Percentiles rank a stretch among this genome's conserved stretches.
Conservation (phyloP, 2,797 vertebrate genomes). For the Artibeus jamaicensis region DNA sequence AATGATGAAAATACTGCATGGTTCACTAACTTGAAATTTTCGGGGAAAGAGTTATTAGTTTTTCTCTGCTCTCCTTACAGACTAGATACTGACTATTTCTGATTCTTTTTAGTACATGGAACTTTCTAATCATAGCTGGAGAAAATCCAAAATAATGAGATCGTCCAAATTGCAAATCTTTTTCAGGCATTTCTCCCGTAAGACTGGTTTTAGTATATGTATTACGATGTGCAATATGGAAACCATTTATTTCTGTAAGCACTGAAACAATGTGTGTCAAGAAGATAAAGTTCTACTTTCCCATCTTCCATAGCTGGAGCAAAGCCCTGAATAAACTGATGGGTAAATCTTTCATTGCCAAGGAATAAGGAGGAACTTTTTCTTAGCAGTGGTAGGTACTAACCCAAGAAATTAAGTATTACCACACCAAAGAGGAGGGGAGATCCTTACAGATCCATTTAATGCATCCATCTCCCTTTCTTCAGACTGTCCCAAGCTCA, state of each 20-base stretch:
- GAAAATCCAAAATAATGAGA: constrained; percentile 56
- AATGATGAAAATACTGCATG: neutral
- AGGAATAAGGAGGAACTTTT: neutral
- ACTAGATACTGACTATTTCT: constrained; percentile 53
- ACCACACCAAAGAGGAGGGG: neutral
- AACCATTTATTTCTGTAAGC: constrained; percentile 69
- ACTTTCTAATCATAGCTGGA: constrained; percentile 29
- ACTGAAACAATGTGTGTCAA: constrained; percentile 67
- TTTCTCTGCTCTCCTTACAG: neutral
- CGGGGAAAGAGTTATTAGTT: neutral
- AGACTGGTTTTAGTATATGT: constrained; percentile 56
- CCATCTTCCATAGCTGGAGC: constrained; percentile 37
- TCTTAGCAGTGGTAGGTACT: constrained; percentile 39
- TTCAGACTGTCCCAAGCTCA: constrained; percentile 24
- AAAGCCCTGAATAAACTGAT: constrained; percentile 48
- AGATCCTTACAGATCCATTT: constrained; percentile 9
- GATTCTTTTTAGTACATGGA: constrained; percentile 19
- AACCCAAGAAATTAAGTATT: constrained; percentile 52
- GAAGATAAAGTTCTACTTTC: constrained; percentile 70
- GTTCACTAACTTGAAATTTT: constrained; percentile 45
- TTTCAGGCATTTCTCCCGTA: constrained; percentile 40
- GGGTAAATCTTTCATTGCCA: constrained; percentile 39
- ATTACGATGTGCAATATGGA: constrained; percentile 65
- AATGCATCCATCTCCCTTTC: constrained; percentile 27
- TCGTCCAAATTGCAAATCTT: constrained; percentile 56